Conservation (phyloP, 2,888 invertebrate genomes). For the Mythimna pallens region DNA sequence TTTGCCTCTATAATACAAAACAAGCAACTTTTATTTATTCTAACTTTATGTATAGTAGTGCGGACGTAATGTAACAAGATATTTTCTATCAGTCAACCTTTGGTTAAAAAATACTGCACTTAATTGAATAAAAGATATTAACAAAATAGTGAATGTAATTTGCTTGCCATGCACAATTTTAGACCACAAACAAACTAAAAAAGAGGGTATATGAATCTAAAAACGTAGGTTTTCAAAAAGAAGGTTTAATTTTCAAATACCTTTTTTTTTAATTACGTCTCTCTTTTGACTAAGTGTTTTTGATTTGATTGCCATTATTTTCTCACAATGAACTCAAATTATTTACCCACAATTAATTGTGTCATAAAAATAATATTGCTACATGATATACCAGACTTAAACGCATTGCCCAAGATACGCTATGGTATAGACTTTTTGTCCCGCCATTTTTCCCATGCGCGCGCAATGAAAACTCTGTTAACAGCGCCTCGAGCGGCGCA, state of each 20-base stretch:
- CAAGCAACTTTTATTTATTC: too few relatives aligned
- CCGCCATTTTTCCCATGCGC: conserved; percentile 73
- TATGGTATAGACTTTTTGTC: conserved; percentile 61
- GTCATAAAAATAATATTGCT: conserved; percentile 2
- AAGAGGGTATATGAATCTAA: too few relatives aligned
- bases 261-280: not conserved
- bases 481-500: conserved; percentile 31
- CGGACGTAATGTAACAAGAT: too few relatives aligned
- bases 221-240: too few relatives aligned
- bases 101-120: too few relatives aligned
- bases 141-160: too few relatives aligned
- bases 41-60: too few relatives aligned
- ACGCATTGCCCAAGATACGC: conserved; percentile 69
- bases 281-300: not conserved
- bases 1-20: too few relatives aligned
- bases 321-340: not conserved
- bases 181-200: not conserved
- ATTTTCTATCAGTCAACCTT: too few relatives aligned
- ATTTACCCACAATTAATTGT: not conserved
- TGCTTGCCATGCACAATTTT: not conserved
- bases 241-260: too few relatives aligned
- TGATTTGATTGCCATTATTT: not conserved
- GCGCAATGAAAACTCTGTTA: conserved; percentile 60
- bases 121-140: too few relatives aligned
- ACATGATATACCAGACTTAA: conserved; percentile 47